These are phyloP conservation scores for Natrix natrix DNA, from an alignment of 2,797 vertebrate genomes.

Conservation along the genomic window DNA sequence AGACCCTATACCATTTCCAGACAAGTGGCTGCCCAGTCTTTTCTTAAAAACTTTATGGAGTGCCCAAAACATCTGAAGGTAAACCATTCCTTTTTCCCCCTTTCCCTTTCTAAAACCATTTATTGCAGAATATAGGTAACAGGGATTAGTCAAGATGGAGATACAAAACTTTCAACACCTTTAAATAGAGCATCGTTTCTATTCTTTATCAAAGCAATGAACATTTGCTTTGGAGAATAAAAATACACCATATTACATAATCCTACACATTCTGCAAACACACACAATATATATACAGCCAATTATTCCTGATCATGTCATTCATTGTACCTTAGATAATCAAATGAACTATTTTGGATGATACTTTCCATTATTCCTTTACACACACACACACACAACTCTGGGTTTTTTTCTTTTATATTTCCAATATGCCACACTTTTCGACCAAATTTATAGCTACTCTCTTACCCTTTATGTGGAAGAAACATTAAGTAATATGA, in stretches of 20 bases:
- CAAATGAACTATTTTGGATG: background rate
- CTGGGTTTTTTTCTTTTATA: background rate
- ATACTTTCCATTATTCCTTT: background rate
- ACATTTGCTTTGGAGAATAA: background rate
- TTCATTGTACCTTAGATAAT: constrained; percentile 43
- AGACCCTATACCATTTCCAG: no score
- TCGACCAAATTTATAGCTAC: background rate
- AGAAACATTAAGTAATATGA: background rate
- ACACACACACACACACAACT: background rate
- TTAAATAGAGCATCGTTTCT: no score
- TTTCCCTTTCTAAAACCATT: no score
- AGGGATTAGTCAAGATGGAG: no score
- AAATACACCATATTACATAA: constrained; percentile 31
- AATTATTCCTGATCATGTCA: constrained; percentile 50
- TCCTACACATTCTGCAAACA: constrained; percentile 17
- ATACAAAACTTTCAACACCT: no score
- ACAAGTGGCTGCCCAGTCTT: no score
- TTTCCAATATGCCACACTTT: background rate
- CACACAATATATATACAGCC: background rate
- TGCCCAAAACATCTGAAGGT: no score
- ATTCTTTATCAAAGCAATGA: no score
- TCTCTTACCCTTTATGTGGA: background rate
- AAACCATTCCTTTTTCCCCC: no score
- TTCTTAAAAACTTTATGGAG: no score
- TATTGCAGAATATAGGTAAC: no score